phyloP scores from a whole-genome alignment of 2,797 vertebrate species.

The Pseudomugil tenellus region DNA sequence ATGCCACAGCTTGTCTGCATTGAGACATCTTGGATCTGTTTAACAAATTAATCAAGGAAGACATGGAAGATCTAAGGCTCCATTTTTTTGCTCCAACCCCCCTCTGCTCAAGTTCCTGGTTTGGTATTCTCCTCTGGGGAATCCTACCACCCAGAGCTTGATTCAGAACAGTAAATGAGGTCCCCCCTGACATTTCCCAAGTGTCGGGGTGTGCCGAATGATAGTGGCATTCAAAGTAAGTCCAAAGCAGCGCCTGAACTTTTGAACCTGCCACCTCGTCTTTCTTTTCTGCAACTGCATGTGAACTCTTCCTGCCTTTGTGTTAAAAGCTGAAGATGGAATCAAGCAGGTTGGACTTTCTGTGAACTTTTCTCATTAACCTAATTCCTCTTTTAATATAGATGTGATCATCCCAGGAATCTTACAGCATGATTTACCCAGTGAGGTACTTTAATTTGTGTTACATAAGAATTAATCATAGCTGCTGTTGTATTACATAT shows the following conservation, averaged over 20 bases:
- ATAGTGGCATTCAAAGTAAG: conserved; percentile 80
- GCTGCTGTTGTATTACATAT: conserved; percentile 11
- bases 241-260: conserved; percentile 81
- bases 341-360: conserved; percentile 83
- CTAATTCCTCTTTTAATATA: conserved; percentile 59
- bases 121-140: conserved; percentile 74
- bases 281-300: conserved; percentile 74
- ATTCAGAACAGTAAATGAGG: conserved; percentile 71
- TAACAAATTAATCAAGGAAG: conserved; percentile 70
- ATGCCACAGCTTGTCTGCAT: conserved; percentile 57
- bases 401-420: conserved; percentile 4
- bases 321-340: conserved; percentile 74
- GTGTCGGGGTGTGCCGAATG: conserved; percentile 77
- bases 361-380: conserved; percentile 85
- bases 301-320: conserved; percentile 77
- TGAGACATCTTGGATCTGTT: conserved; percentile 62
- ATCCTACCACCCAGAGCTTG: conserved; percentile 63
- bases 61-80: conserved; percentile 58
- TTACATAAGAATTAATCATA: conserved; percentile 18
- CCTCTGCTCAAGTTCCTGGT: conserved; percentile 50
- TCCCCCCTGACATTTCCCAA: conserved; percentile 68
- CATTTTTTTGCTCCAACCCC: conserved; percentile 52
- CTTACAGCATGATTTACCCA: conserved; percentile 1
- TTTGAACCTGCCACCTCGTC: conserved; percentile 83
- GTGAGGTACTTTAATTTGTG: conserved; percentile 18